phyloP scores from a whole-genome alignment of 2,797 vertebrate genomes.

The Pantherophis alleghaniensis region DNA sequence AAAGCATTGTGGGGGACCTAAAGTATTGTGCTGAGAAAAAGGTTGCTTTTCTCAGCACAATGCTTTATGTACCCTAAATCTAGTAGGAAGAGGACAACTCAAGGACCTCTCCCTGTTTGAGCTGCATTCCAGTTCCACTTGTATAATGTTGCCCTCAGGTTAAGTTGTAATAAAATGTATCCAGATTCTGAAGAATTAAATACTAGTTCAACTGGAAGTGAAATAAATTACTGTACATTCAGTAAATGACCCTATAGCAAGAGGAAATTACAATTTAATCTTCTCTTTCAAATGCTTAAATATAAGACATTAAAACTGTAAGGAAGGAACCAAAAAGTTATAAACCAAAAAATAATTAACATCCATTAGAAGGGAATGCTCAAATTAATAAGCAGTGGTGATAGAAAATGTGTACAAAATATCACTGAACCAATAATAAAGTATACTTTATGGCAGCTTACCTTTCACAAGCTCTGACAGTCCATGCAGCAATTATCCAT shows the following conservation, averaged over 20 bases:
- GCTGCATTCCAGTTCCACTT: background rate
- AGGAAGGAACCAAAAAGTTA: background rate
- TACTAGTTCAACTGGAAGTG: background rate
- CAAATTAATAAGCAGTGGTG: background rate
- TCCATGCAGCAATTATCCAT: slow-evolving; percentile 99
- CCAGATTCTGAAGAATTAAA: background rate
- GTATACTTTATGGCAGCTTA: slow-evolving; percentile 68
- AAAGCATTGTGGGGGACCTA: no score
- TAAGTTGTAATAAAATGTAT: background rate
- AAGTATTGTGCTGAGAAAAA: no score
- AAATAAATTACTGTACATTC: background rate
- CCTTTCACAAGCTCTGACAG: slow-evolving; percentile 99
- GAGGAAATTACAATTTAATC: background rate
- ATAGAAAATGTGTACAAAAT: background rate
- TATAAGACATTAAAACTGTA: slow-evolving; percentile 4
- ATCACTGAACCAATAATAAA: background rate
- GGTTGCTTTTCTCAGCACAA: background rate
- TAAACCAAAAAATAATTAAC: background rate
- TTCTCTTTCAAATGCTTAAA: slow-evolving; percentile 1
- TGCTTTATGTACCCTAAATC: background rate
- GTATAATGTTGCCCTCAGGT: background rate
- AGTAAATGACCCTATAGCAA: background rate
- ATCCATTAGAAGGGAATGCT: background rate
- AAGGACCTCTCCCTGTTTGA: background rate
- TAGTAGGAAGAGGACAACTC: background rate